A percentile compares a stretch with the other conserved stretches of the same genome.
Conservation (phyloP, 1,140 invertebrate genomes). For the Helicoverpa zea region DNA sequence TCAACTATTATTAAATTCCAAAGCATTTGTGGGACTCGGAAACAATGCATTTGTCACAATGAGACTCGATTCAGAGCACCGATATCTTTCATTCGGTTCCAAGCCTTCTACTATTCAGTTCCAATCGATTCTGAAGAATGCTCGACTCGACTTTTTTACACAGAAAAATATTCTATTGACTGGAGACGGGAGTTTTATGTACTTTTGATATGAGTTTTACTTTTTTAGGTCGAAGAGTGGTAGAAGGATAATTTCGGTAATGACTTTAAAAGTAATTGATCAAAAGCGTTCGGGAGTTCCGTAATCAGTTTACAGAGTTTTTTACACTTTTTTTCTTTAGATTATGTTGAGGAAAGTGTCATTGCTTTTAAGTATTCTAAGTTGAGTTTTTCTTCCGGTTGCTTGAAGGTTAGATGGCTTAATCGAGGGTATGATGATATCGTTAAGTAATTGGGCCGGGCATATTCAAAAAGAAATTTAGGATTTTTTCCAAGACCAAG, state of each 20-base stretch:
- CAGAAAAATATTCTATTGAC: conserved; percentile 44
- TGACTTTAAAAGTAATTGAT: conserved; percentile 41
- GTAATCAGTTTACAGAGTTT: conserved; percentile 18
- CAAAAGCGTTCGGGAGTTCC: conserved; percentile 16
- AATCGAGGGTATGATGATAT: too few relatives aligned
- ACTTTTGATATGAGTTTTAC: too few relatives aligned
- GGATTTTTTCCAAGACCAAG: too few relatives aligned
- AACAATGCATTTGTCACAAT: conserved; percentile 50
- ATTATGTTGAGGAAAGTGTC: neutral
- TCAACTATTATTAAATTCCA: conserved; percentile 45
- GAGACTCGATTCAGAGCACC: conserved; percentile 31
- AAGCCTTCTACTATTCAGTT: conserved; percentile 32
- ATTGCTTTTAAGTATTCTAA: neutral
- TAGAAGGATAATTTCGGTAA: conserved; percentile 30
- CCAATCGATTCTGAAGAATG: conserved; percentile 19
- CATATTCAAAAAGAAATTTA: too few relatives aligned
- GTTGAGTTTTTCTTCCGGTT: neutral
- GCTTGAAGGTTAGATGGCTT: neutral
- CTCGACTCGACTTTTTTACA: conserved; percentile 36
- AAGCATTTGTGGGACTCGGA: conserved; percentile 17
- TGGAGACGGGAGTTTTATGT: conserved; percentile 32
- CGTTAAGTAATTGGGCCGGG: too few relatives aligned
- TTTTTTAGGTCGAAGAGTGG: conserved; percentile 28
- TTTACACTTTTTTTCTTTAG: neutral
- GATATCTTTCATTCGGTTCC: conserved; percentile 47